A percentile compares a stretch with the other conserved stretches of the same genome.
Evolutionary conservation across 2,888 invertebrate genomes (phyloP).

Genomic region (Amiota minor): DNA sequence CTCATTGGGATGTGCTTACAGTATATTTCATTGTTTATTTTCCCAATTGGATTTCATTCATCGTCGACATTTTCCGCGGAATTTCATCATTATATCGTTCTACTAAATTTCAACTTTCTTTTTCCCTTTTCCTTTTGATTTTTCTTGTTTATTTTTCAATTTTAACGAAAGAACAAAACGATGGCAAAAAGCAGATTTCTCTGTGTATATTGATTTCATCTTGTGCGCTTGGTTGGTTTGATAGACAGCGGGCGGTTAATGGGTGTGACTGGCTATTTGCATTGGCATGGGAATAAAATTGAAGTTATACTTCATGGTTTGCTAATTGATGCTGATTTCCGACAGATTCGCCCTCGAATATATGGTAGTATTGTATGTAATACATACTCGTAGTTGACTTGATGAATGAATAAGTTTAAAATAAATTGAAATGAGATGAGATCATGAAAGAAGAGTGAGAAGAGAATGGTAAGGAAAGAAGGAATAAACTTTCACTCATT

Average conservation of each 20-base stretch:
- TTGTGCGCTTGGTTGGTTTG: not conserved
- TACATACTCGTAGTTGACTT: not conserved
- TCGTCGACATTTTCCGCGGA: constrained; percentile 23
- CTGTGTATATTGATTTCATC: constrained; percentile 1
- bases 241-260: not conserved
- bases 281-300: constrained; percentile 6
- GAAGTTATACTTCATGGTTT: constrained; percentile 48
- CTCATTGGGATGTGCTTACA: not conserved
- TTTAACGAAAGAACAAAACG: constrained; percentile 30
- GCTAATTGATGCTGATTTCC: constrained; percentile 52
- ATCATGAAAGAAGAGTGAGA: no score
- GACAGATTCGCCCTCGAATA: constrained; percentile 9
- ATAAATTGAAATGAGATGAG: not conserved
- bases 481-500: not conserved
- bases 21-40: constrained; percentile 4
- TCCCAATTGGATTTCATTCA: constrained; percentile 8
- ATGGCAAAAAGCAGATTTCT: not conserved
- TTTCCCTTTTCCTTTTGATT: not conserved
- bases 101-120: not conserved
- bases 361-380: not conserved
- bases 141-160: constrained; percentile 45
- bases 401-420: not conserved
- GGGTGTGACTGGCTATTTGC: not conserved
- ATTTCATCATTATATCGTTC: constrained; percentile 21
- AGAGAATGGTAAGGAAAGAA: no score